Conservation (phyloP, 2,797 vertebrate genomes). For the Huso huso region DNA sequence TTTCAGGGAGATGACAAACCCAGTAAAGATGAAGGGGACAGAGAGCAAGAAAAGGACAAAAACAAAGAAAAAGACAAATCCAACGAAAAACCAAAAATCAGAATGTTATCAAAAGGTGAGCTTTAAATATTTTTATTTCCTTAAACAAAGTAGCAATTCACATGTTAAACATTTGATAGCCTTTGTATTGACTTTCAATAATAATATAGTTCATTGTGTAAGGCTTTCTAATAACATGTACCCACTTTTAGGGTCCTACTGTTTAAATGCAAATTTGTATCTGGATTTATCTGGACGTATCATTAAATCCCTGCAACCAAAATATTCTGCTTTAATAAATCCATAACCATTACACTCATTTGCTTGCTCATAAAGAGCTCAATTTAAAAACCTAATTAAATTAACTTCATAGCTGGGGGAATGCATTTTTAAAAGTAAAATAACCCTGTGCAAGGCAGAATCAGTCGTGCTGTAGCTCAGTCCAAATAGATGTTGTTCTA, state of each 20-base stretch:
- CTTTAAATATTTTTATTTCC: conserved; percentile 1
- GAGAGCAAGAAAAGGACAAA: conserved; percentile 69
- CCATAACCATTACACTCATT: neutral
- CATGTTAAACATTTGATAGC: neutral
- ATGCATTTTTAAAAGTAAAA: too few relatives aligned
- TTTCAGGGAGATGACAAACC: conserved; percentile 69
- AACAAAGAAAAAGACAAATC: conserved; percentile 69
- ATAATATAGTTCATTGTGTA: too few relatives aligned
- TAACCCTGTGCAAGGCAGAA: too few relatives aligned
- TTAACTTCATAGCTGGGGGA: too few relatives aligned
- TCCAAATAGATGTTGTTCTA: too few relatives aligned
- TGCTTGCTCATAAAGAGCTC: neutral
- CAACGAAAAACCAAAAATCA: conserved; percentile 64
- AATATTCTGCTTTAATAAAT: conserved; percentile 7
- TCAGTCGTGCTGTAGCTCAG: too few relatives aligned
- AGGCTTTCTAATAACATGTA: too few relatives aligned
- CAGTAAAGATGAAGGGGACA: conserved; percentile 70
- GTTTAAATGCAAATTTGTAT: too few relatives aligned
- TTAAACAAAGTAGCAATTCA: neutral
- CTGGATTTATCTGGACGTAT: too few relatives aligned
- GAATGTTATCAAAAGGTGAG: conserved; percentile 83
- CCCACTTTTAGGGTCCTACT: too few relatives aligned
- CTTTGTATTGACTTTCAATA: neutral
- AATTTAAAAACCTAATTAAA: neutral
- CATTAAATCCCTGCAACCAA: conserved; percentile 4